phyloP scores from a whole-genome alignment of 2,888 invertebrate genomes.

The Cynaeus angustus region DNA sequence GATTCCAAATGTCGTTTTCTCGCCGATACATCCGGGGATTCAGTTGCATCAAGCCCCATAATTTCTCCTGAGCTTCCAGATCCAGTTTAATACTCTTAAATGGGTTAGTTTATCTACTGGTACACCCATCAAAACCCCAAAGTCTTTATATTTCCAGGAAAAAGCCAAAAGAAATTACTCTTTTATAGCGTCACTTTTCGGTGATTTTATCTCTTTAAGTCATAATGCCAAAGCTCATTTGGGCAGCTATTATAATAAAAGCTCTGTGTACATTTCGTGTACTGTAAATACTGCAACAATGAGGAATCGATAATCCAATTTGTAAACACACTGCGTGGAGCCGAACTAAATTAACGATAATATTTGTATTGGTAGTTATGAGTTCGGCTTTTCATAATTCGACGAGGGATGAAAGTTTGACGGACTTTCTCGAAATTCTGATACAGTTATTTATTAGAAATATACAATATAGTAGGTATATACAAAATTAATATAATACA shows the following conservation, averaged over 20 bases:
- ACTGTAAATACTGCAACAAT: neutral
- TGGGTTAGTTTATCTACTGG: no score
- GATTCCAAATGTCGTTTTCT: no score
- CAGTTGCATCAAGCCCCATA: neutral
- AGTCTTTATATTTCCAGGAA: no score
- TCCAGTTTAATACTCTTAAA: no score
- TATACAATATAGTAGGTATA: constrained; percentile 22
- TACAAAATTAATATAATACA: constrained; percentile 37
- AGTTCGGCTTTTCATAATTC: constrained; percentile 7
- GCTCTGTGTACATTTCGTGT: no score
- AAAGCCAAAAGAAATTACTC: no score
- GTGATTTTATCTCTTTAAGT: no score
- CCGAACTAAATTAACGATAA: constrained; percentile 6
- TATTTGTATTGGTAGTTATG: neutral
- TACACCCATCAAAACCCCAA: no score
- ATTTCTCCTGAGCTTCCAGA: constrained; percentile 10
- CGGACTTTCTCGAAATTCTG: neutral
- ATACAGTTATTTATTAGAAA: constrained; percentile 36
- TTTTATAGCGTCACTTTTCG: no score
- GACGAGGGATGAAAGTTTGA: neutral
- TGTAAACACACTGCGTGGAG: neutral
- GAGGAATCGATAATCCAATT: constrained; percentile 7
- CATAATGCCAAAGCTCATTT: no score
- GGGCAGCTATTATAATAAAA: no score
- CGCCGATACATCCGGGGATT: no score